Evolutionary conservation across 2,797 vertebrate genomes (phyloP).

Genomic region (Prionace glauca): DNA sequence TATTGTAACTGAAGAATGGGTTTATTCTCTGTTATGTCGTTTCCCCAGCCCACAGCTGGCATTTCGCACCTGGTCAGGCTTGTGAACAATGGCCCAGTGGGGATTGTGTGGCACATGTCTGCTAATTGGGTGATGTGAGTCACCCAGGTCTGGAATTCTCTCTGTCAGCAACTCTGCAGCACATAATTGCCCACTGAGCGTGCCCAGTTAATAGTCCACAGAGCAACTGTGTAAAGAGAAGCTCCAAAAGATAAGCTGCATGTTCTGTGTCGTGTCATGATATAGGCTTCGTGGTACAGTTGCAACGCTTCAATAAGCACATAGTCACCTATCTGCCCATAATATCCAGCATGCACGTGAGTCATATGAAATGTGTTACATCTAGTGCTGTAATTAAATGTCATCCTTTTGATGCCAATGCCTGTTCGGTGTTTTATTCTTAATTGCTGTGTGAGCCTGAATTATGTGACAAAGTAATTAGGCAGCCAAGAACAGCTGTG

Average conservation of each 20-base stretch:
- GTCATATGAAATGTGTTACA: constrained; percentile 47
- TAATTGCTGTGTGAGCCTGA: constrained; percentile 54
- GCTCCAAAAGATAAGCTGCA: constrained; percentile 43
- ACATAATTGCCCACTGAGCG: constrained; percentile 53
- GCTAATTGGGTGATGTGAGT: constrained; percentile 80
- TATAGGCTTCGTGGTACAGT: constrained; percentile 58
- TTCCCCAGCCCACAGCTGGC: constrained; percentile 45
- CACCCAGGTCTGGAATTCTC: constrained; percentile 55
- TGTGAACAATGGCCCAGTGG: constrained; percentile 53
- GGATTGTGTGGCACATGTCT: constrained; percentile 56
- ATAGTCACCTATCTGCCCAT: constrained; percentile 38
- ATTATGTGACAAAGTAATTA: constrained; percentile 51
- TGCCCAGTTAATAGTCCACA: constrained; percentile 44
- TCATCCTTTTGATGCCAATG: constrained; percentile 49
- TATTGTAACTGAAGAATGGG: constrained; percentile 14
- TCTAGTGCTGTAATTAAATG: constrained; percentile 58
- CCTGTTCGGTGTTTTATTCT: constrained; percentile 54
- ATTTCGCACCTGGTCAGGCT: constrained; percentile 55
- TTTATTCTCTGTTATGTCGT: not conserved
- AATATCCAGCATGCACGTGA: constrained; percentile 48
- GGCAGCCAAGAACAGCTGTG: constrained; percentile 48
- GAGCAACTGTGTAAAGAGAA: constrained; percentile 44
- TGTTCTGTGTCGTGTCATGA: constrained; percentile 54
- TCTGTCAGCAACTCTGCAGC: constrained; percentile 55
- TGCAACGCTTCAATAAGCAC: constrained; percentile 53